These are phyloP conservation scores for Garrulus glandarius DNA, from an alignment of 2,797 vertebrate genomes.

Conservation along the genomic window DNA sequence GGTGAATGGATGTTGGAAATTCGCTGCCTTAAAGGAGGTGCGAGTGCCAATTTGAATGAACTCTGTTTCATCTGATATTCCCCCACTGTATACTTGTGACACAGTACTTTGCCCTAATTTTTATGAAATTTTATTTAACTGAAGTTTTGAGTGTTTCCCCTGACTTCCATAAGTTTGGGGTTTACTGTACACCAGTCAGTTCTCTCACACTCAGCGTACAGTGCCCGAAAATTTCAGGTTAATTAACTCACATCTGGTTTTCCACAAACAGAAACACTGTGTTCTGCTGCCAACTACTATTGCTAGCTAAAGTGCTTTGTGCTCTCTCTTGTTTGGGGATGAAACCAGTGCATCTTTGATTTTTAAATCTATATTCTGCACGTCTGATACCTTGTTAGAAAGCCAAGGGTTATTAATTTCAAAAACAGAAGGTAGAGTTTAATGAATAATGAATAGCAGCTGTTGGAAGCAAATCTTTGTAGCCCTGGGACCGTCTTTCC, in stretches of 20 bases:
- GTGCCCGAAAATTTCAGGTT: background rate
- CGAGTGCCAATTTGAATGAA: background rate
- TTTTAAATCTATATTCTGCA: constrained; percentile 23
- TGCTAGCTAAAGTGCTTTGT: background rate
- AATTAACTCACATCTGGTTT: constrained; percentile 50
- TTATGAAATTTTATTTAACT: background rate
- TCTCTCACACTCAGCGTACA: background rate
- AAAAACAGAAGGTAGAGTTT: constrained; percentile 63
- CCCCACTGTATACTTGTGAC: background rate
- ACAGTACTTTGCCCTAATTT: background rate
- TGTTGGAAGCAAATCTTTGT: constrained; percentile 62
- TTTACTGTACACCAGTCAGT: background rate
- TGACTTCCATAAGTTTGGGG: background rate
- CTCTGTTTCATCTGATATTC: background rate
- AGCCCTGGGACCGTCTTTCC: constrained; percentile 53
- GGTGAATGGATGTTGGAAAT: background rate
- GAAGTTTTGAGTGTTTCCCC: background rate
- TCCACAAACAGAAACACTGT: constrained; percentile 4
- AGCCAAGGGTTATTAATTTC: constrained; percentile 63
- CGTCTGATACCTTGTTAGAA: constrained; percentile 39
- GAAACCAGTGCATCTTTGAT: constrained; percentile 26
- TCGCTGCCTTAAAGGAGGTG: background rate
- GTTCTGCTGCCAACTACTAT: background rate
- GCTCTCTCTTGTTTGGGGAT: constrained; percentile 4
- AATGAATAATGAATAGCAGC: constrained; percentile 71